phyloP scores from a whole-genome alignment of 2,888 invertebrate species.

The Watsonalla binaria region DNA sequence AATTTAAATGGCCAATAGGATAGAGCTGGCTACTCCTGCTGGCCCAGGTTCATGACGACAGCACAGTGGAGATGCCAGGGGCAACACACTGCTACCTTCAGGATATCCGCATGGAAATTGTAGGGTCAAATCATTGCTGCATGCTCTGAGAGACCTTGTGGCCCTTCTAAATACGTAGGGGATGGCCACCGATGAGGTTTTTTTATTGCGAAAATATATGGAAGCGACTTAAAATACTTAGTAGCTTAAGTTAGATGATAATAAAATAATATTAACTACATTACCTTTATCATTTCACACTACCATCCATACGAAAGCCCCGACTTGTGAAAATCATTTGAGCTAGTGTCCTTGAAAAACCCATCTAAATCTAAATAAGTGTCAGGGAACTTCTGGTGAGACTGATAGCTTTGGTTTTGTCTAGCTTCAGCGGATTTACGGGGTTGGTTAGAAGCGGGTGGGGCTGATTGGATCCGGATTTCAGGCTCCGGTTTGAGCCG shows the following conservation, averaged over 20 bases:
- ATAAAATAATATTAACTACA: slow-evolving; percentile 16
- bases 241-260: too few relatives aligned
- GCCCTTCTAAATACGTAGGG: too few relatives aligned
- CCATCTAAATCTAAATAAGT: slow-evolving; percentile 32
- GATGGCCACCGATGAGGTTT: too few relatives aligned
- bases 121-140: too few relatives aligned
- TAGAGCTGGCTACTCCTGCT: too few relatives aligned
- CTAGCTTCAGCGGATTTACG: slow-evolving; percentile 8
- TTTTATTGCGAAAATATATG: too few relatives aligned
- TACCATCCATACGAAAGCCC: slow-evolving; percentile 29
- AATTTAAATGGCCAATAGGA: too few relatives aligned
- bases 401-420: slow-evolving; percentile 16
- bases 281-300: slow-evolving; percentile 1
- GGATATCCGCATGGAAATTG: too few relatives aligned
- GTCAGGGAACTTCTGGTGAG: slow-evolving; percentile 28
- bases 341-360: slow-evolving; percentile 23
- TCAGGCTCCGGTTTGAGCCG: slow-evolving; percentile 15
- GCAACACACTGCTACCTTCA: too few relatives aligned
- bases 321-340: slow-evolving; percentile 11
- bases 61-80: too few relatives aligned
- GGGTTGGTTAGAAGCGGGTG: slow-evolving; percentile 15
- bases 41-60: too few relatives aligned
- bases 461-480: slow-evolving; percentile 19
- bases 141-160: too few relatives aligned
- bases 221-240: background rate